Conservation (phyloP, 2,113 vertebrate genomes). For the Garra rufa region DNA sequence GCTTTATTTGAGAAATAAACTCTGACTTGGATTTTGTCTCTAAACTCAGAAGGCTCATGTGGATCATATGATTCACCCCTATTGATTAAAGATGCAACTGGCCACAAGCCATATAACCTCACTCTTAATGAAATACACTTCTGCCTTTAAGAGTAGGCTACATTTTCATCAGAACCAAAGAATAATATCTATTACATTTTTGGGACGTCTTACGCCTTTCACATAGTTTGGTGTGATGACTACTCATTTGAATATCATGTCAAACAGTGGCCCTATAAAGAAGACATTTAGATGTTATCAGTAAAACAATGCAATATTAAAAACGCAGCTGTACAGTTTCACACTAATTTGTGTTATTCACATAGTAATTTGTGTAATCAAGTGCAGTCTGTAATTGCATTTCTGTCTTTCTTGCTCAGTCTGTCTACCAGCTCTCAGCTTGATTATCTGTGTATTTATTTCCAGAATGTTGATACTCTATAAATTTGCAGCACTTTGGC, state of each 20-base stretch:
- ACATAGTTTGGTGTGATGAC: no score
- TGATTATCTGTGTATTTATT: not conserved
- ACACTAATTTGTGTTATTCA: not conserved
- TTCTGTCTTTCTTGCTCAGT: not conserved
- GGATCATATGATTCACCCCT: not conserved
- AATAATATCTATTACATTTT: no score
- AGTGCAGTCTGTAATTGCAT: not conserved
- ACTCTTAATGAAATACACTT: not conserved
- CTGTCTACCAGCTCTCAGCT: not conserved
- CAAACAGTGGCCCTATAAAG: not conserved
- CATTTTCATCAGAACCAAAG: not conserved
- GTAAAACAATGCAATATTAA: no score
- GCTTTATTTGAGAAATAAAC: not conserved
- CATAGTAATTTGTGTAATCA: no score
- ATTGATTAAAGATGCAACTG: not conserved
- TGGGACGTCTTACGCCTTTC: no score
- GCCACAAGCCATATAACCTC: not conserved
- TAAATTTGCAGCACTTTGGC: not conserved
- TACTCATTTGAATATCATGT: not conserved
- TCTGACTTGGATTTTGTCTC: not conserved
- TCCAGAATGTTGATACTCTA: not conserved
- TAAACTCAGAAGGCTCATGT: not conserved
- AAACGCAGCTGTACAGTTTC: not conserved
- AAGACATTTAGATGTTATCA: not conserved
- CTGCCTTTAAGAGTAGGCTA: not conserved